Conservation (phyloP, 1,140 invertebrate species). For the Tribolium castaneum region DNA sequence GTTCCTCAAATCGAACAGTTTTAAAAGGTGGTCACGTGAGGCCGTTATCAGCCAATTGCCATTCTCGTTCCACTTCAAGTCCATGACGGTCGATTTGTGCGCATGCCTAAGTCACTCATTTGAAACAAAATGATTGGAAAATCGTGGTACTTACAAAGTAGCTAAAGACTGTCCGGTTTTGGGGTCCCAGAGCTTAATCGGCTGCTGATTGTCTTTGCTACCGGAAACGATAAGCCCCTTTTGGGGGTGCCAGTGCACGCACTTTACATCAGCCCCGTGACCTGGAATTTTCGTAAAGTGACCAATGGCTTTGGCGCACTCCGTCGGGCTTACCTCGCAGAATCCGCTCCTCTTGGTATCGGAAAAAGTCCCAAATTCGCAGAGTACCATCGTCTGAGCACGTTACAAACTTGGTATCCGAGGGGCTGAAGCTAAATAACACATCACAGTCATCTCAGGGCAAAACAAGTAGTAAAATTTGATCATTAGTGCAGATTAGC, state of each 20-base stretch:
- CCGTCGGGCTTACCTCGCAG: constrained; percentile 79
- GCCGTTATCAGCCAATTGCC: constrained; percentile 99
- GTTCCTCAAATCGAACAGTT: constrained; percentile 98
- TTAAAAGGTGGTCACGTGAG: constrained; percentile 96
- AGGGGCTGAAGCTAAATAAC: constrained; percentile 94
- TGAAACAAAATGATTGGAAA: neutral
- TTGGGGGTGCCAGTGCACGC: constrained; percentile 99
- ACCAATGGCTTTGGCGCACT: neutral
- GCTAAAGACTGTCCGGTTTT: constrained; percentile 90
- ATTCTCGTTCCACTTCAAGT: constrained; percentile 99
- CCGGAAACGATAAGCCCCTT: constrained; percentile 97
- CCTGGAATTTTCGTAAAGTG: constrained; percentile 69
- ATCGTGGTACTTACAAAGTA: constrained; percentile 72
- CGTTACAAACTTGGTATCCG: constrained; percentile 98
- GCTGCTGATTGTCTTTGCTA: constrained; percentile 99
- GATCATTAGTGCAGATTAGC: constrained; percentile 16
- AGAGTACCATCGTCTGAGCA: constrained; percentile 99
- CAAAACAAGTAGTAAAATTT: neutral
- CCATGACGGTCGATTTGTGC: constrained; percentile 99
- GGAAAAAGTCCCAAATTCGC: constrained; percentile 98
- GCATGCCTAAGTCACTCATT: constrained; percentile 79
- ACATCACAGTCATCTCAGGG: constrained; percentile 46
- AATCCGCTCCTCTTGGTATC: constrained; percentile 96
- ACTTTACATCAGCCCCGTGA: constrained; percentile 99
- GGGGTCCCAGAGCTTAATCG: constrained; percentile 99